Percentiles rank a stretch among this genome's conserved stretches.
Conservation (phyloP, 2,888 invertebrate genomes). For the Cremastinae sp. region DNA sequence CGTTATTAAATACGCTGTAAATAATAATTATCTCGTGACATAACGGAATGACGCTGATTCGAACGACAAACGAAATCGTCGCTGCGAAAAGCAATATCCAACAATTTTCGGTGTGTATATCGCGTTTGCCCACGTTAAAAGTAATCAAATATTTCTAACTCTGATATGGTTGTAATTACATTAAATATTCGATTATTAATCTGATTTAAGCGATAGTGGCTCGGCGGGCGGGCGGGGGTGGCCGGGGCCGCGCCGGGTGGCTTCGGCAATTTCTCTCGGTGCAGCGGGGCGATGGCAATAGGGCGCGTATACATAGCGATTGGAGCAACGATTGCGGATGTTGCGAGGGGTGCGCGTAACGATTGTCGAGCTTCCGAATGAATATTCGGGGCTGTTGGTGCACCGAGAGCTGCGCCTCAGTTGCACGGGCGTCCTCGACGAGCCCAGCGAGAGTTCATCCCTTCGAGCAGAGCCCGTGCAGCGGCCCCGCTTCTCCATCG, state of each 20-base stretch:
- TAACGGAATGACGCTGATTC: no score
- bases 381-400: conserved; percentile 30
- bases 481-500: conserved; percentile 24
- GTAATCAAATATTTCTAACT: conserved; percentile 28
- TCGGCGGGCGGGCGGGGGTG: background rate
- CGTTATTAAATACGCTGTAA: no score
- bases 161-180: conserved; percentile 18
- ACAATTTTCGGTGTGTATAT: background rate
- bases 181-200: conserved; percentile 46
- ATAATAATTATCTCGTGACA: no score
- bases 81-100: no score
- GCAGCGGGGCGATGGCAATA: background rate
- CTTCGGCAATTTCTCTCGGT: no score
- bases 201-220: conserved; percentile 33
- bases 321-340: background rate
- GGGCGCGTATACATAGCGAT: conserved; percentile 24
- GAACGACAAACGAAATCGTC: no score
- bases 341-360: conserved; percentile 18
- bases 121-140: conserved; percentile 3
- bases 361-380: conserved; percentile 34
- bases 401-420: background rate
- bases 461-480: background rate
- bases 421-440: background rate
- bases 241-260: no score
- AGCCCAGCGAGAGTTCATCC: conserved; percentile 1